These are phyloP conservation scores for Agrilus cyanescens DNA, from an alignment of 2,888 invertebrate genomes.

Conservation along the genomic window DNA sequence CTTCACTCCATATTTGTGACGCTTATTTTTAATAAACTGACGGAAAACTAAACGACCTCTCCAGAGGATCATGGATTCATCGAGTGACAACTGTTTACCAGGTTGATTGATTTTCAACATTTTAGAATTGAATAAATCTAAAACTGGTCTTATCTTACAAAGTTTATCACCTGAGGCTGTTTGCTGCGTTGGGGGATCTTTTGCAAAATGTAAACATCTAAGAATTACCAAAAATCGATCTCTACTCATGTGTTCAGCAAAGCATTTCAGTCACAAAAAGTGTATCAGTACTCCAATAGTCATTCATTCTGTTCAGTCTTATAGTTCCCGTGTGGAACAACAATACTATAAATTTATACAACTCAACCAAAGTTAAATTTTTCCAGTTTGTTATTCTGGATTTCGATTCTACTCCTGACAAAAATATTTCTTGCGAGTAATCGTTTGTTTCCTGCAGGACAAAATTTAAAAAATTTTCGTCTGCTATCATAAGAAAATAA, in stretches of 20 bases:
- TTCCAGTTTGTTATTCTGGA: constrained; percentile 19
- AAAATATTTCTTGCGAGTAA: constrained; percentile 7
- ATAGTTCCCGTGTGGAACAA: constrained; percentile 26
- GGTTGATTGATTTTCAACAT: constrained; percentile 11
- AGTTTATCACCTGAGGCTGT: constrained; percentile 17
- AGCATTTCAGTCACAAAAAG: constrained; percentile 23
- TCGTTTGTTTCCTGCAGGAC: constrained; percentile 4
- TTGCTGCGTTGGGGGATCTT: constrained; percentile 8
- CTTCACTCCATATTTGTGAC: constrained; percentile 23
- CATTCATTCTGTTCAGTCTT: constrained; percentile 19
- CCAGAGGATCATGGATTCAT: constrained; percentile 22
- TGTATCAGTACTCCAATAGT: constrained; percentile 26
- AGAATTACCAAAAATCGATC: constrained; percentile 9
- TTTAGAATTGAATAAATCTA: constrained; percentile 10
- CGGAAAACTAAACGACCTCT: constrained; percentile 22
- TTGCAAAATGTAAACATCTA: constrained; percentile 6
- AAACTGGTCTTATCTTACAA: constrained; percentile 6
- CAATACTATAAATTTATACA: constrained; percentile 24
- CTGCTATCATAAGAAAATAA: constrained; percentile 3
- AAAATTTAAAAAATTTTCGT: constrained; percentile 4
- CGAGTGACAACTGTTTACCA: constrained; percentile 10
- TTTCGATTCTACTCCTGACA: constrained; percentile 3
- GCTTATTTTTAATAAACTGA: constrained; percentile 22
- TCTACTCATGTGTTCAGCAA: constrained; percentile 16
- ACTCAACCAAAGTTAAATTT: constrained; percentile 15